Evolutionary conservation across 2,113 vertebrate genomes (phyloP).

Genomic region (Promerops cafer): DNA sequence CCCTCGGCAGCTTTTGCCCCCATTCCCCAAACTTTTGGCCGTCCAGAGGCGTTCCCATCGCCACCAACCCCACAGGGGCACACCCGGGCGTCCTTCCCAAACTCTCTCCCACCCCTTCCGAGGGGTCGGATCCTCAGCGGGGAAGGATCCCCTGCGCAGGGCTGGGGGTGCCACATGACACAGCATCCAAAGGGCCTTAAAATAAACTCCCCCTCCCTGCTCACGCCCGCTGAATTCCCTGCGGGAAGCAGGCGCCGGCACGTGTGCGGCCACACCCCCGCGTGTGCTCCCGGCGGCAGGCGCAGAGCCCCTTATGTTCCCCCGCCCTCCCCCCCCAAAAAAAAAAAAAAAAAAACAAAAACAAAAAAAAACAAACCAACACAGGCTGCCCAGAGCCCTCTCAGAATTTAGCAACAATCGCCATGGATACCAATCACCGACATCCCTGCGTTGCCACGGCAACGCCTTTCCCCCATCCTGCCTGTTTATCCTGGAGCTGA

Average conservation of each 20-base stretch:
- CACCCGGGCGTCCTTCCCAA: neutral
- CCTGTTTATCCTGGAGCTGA: slow-evolving; percentile 44
- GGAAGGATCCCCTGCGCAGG: neutral
- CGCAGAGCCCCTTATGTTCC: neutral
- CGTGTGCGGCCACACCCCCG: neutral
- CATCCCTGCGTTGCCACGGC: slow-evolving; percentile 57
- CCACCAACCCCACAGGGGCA: fast-evolving
- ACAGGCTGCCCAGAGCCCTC: no score
- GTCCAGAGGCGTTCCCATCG: neutral
- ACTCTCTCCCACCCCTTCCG: fast-evolving
- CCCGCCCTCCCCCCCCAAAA: no score
- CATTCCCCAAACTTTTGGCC: neutral
- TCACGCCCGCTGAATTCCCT: neutral
- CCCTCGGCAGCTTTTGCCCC: fast-evolving
- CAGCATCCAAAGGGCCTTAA: neutral
- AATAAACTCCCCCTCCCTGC: neutral
- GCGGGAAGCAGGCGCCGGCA: neutral
- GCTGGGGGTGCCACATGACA: neutral
- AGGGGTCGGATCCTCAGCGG: neutral
- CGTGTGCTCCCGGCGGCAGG: neutral
- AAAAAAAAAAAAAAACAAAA: neutral
- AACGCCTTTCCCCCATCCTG: slow-evolving; percentile 19
- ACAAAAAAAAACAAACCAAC: no score
- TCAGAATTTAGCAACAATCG: slow-evolving; percentile 57
- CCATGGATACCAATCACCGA: slow-evolving; percentile 69